Evolutionary conservation across 1,140 invertebrate species (phyloP).

Genomic region (Procambarus virginalis): DNA sequence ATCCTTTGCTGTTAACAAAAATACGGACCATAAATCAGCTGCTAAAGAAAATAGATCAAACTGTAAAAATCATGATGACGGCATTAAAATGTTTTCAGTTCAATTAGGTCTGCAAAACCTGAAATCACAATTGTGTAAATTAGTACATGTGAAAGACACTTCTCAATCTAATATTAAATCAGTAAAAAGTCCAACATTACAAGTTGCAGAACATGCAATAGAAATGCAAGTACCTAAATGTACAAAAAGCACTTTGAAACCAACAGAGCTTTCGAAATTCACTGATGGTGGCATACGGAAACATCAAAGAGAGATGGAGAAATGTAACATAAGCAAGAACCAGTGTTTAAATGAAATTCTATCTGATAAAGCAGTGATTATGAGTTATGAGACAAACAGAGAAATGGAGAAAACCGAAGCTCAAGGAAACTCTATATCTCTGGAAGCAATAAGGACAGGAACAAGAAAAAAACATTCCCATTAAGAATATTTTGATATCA

Average conservation of each 20-base stretch:
- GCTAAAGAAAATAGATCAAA: not conserved
- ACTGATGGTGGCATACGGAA: not conserved
- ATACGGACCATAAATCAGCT: not conserved
- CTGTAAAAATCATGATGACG: not conserved
- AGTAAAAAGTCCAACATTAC: not conserved
- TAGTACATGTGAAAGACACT: not conserved
- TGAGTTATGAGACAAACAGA: not conserved
- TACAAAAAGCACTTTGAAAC: not conserved
- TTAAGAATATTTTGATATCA: not conserved
- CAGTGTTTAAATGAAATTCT: not conserved
- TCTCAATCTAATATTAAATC: not conserved
- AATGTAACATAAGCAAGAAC: not conserved
- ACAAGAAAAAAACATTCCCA: not conserved
- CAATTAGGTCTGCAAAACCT: not conserved
- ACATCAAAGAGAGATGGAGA: not conserved
- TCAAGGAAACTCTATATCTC: not conserved
- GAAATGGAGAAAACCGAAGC: not conserved
- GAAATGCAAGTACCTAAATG: not conserved
- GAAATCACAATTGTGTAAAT: not conserved
- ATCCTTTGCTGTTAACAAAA: not conserved
- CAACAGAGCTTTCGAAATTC: not conserved
- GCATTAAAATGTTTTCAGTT: not conserved
- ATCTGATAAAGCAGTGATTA: not conserved
- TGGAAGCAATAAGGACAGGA: not conserved
- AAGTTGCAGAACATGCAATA: not conserved